Percentiles rank a stretch among this genome's conserved stretches.
These are phyloP conservation scores for Nothura maculosa DNA, from an alignment of 2,797 vertebrate species.

Conservation along the genomic window DNA sequence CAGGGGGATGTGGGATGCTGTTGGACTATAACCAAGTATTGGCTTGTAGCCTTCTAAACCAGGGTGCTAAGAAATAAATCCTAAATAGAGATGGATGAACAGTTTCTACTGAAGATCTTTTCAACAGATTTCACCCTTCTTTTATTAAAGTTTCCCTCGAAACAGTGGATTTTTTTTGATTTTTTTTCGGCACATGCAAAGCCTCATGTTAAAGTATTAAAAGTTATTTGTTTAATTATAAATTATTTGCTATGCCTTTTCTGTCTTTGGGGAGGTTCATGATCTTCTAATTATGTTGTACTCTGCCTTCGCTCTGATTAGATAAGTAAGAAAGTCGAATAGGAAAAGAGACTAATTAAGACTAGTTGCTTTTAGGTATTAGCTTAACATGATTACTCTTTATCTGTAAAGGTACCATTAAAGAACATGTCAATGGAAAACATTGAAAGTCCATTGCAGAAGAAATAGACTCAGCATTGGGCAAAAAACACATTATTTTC, in stretches of 20 bases:
- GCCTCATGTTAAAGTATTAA: background rate
- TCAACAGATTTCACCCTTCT: constrained; percentile 10
- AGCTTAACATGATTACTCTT: background rate
- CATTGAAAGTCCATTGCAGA: background rate
- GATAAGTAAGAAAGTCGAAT: background rate
- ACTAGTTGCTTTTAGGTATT: background rate
- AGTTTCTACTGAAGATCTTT: constrained; percentile 18
- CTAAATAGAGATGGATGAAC: constrained; percentile 41
- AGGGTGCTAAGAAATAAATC: constrained; percentile 69
- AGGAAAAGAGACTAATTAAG: background rate
- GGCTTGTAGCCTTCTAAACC: constrained; percentile 66
- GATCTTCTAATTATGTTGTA: background rate
- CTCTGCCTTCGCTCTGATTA: background rate
- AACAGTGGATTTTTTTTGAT: background rate
- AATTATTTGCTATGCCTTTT: background rate
- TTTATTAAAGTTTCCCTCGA: constrained; percentile 26
- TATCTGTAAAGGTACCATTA: background rate
- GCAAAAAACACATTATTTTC: background rate
- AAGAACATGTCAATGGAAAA: background rate
- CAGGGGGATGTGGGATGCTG: constrained; percentile 52
- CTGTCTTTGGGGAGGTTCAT: background rate
- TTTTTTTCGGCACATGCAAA: background rate
- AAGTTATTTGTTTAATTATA: constrained; percentile 11
- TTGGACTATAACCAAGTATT: constrained; percentile 65
- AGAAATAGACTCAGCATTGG: background rate